These are phyloP conservation scores for Paguma larvata DNA, from an alignment of 2,797 vertebrate species.

Conservation along the genomic window DNA sequence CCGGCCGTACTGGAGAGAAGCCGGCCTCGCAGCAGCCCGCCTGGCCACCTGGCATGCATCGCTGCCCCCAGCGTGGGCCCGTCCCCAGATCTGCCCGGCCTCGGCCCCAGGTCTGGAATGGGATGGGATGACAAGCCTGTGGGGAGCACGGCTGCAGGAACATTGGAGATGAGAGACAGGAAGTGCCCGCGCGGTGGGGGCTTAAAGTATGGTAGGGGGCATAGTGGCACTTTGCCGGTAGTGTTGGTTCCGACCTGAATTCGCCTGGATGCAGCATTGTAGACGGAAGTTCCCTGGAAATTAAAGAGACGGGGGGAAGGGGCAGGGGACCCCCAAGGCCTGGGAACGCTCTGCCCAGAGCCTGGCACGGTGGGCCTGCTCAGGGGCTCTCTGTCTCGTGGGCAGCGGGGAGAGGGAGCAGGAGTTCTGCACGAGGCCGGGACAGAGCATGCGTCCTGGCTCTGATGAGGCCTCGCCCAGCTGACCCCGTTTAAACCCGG, in stretches of 20 bases:
- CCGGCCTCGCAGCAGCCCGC: background rate
- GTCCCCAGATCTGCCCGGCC: background rate
- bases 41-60: background rate
- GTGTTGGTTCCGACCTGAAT: background rate
- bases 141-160: background rate
- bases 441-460: background rate
- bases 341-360: background rate
- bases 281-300: background rate
- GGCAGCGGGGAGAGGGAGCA: background rate
- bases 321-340: background rate
- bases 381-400: background rate
- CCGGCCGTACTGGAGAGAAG: background rate
- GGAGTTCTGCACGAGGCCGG: background rate
- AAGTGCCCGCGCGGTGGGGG: fast-evolving
- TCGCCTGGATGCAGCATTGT: background rate
- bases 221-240: background rate
- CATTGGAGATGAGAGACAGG: background rate
- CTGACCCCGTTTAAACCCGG: background rate
- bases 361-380: background rate
- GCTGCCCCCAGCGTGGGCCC: background rate
- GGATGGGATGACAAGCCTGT: background rate
- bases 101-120: background rate
- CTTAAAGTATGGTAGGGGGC: background rate
- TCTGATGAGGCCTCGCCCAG: background rate
- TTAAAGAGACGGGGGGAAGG: background rate